A percentile compares a stretch with the other conserved stretches of the same genome.
phyloP scores from a whole-genome alignment of 2,113 vertebrate genomes.

The Rhinichthys klamathensis region DNA sequence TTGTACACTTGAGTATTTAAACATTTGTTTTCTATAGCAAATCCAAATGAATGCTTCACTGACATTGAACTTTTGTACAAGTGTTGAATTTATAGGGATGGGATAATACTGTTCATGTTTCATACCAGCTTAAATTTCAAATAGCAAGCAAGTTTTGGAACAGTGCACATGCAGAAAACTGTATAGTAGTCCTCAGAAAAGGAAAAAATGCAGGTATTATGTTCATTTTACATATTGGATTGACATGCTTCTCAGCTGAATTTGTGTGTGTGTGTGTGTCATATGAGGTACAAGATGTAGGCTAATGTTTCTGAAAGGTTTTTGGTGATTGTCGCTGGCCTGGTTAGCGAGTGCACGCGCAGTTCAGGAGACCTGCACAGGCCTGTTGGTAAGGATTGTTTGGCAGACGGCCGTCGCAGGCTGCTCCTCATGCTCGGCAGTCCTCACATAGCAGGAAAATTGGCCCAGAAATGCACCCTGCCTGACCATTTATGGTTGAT shows the following conservation, averaged over 20 bases:
- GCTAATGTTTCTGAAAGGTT: not conserved
- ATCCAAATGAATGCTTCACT: not conserved
- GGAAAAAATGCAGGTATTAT: not conserved
- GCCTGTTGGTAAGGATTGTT: conserved; percentile 51
- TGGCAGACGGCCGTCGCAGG: conserved; percentile 35
- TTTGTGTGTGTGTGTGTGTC: not conserved
- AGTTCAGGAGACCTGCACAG: conserved; percentile 36
- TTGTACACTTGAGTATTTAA: not conserved
- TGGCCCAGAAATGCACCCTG: conserved; percentile 55
- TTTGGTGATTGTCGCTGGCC: not conserved
- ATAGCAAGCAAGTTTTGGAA: not conserved
- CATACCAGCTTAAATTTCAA: not conserved
- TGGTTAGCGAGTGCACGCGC: not conserved
- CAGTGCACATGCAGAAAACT: not conserved
- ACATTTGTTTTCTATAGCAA: not conserved
- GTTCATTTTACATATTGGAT: not conserved
- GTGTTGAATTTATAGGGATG: not conserved
- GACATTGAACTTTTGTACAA: not conserved
- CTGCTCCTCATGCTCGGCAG: conserved; percentile 50
- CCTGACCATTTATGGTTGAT: conserved; percentile 62
- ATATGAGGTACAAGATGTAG: not conserved
- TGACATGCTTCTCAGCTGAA: too few species aligned
- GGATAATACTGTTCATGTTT: not conserved
- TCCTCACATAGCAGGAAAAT: conserved; percentile 55
- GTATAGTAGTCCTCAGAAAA: not conserved